Base-by-base conservation (phyloP, 2,797 vertebrate species). In the Paedocypris micromegethes region DNA sequence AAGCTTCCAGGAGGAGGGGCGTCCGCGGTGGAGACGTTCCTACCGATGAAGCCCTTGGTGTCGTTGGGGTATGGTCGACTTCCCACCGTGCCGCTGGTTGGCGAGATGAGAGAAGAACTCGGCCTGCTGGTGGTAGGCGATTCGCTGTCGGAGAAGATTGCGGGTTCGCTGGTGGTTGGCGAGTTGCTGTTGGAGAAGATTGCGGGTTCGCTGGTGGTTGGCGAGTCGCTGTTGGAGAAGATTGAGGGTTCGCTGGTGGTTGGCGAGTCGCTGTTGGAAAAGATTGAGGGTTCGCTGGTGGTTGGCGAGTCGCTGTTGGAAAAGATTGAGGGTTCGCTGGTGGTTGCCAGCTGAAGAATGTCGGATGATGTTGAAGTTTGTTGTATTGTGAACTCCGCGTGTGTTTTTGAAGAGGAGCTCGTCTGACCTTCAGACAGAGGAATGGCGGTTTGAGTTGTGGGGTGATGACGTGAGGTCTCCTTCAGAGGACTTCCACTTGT, bases 31-130 rank as follows among this genome's bases (percentile, higher is more conserved):
- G 87, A 91, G 8, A 88, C 82, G 83, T 94, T 95, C 72, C 85
- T 84, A 3, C 82, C 87, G 0, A 76, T 72, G 76, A 81, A 86
- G 52, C 82, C 89, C 75, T 91, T 90, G 48, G 92, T 93, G 75
- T 90, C 91, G 0, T 93, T 94, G 40, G 80, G 68, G 40, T 87
- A 70, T 0, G 88, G 90, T 58, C 91, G 88, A 80, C 88, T 91
- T 76, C 77, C 83, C 59, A 91, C 89, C 42, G 82, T 75, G 49
- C 0, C 77, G 55, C 1, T 79, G 4, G 77, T 81, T 45, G 72
- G 78, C 39, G 58, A 4, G 9, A 74, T 72, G 23, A 80, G 69
- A 64, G 81, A 55, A 2, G 75, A 70, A 38, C 69, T 64, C 47
- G 78, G 45, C 23, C 46, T 73, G 9, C 39, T 62, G 44, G 51